A percentile compares a stretch with the other conserved stretches of the same genome.
Evolutionary conservation across 2,888 invertebrate species (phyloP).

Genomic region (Protonemura montana): DNA sequence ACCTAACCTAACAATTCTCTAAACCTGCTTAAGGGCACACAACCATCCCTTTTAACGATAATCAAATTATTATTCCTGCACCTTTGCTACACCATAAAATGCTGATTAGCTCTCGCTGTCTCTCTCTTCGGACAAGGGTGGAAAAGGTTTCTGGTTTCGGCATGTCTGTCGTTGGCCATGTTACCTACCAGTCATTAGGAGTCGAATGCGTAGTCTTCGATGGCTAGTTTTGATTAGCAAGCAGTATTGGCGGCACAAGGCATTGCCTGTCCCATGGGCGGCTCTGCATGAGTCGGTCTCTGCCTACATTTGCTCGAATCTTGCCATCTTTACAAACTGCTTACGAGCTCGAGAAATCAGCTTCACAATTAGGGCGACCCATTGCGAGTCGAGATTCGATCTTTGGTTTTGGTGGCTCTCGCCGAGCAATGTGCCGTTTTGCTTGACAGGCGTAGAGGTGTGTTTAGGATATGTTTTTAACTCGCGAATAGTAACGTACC

Average conservation of each 20-base stretch:
- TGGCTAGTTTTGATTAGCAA: conserved; percentile 14
- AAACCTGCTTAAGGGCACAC: background rate
- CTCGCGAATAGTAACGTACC: too few relatives aligned
- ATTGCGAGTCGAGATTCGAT: background rate
- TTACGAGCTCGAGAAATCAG: conserved; percentile 26
- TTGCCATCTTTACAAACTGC: conserved; percentile 38
- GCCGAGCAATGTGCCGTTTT: background rate
- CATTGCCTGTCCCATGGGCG: background rate
- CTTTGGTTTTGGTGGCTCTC: background rate
- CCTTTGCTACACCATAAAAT: background rate
- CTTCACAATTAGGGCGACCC: conserved; percentile 14
- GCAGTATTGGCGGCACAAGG: background rate
- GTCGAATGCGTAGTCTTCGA: background rate
- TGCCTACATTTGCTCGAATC: background rate
- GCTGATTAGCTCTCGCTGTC: background rate
- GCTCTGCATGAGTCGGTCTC: background rate
- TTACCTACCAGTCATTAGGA: conserved; percentile 20
- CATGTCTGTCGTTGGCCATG: background rate
- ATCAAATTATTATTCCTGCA: conserved; percentile 12
- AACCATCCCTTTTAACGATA: background rate
- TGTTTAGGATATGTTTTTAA: background rate
- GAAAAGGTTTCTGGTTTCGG: conserved; percentile 8
- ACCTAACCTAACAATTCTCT: background rate
- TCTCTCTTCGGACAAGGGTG: background rate
- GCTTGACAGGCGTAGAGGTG: background rate